Conservation (phyloP, 2,888 invertebrate genomes). For the Neocrepidodera transversa region DNA sequence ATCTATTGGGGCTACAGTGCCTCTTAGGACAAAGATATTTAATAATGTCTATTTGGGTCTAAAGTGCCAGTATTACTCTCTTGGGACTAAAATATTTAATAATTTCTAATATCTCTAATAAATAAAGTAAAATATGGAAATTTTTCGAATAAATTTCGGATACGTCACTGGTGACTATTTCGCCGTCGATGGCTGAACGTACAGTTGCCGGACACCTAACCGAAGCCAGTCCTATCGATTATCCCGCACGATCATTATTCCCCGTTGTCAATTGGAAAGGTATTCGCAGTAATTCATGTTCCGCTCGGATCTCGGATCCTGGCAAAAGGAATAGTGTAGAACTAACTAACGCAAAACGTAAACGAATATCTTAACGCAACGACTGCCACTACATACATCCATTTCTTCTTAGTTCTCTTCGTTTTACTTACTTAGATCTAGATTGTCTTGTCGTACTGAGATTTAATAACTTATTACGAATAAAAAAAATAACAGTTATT, state of each 20-base stretch:
- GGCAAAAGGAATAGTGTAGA: no score
- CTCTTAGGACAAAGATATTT: no score
- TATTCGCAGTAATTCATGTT: slow-evolving; percentile 46
- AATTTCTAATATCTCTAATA: no score
- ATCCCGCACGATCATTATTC: slow-evolving; percentile 49
- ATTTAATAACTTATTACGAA: slow-evolving; percentile 1
- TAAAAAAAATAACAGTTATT: no score
- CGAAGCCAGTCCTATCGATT: slow-evolving; percentile 41
- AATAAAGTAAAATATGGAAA: no score
- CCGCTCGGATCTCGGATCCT: slow-evolving; percentile 36
- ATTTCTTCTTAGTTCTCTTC: background rate
- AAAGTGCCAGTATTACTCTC: no score
- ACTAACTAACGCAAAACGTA: slow-evolving; percentile 30
- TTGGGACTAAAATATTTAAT: no score
- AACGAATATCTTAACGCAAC: slow-evolving; percentile 28
- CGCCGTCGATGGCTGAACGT: slow-evolving; percentile 25
- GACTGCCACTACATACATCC: slow-evolving; percentile 17
- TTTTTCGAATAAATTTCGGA: no score
- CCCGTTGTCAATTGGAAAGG: slow-evolving; percentile 45
- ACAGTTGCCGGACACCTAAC: slow-evolving; percentile 35
- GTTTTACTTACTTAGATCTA: background rate
- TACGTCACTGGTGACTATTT: slow-evolving; percentile 21
- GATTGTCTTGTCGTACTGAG: slow-evolving; percentile 1
- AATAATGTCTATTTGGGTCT: no score
- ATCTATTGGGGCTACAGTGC: no score